Evolutionary conservation across 2,113 vertebrate species (phyloP), one percentile per base, ranked within the genome.

Genomic region (Scatophagus argus): DNA sequence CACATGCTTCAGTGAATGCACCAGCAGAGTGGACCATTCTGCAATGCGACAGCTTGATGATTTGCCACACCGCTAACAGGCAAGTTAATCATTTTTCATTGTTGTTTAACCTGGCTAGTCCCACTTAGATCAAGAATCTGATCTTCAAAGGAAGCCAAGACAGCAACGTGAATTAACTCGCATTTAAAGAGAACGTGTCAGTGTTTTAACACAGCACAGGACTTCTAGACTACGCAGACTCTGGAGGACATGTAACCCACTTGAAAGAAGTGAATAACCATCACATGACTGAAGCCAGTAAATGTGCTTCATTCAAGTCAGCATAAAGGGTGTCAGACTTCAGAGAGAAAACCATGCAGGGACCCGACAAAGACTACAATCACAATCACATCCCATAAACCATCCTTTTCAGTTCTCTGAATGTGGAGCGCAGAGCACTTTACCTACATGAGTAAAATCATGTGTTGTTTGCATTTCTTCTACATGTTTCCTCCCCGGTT

Each of bases 311-410:
- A 73, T 88, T 91, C 72, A 89, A 11, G 66, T 34, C 68, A 27
- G 46, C 47, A 81, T 78, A 41, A 81, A 73, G 74, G 74, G 17
- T 59, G 66, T 49, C 44, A 5, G 49, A 82, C 70, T 74, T 76
- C 55, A 80, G 64, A 79, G 69, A 62, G 34, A 39, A 63, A 23
- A 66, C 56, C 66, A 55, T 0, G 29, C 67, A 77, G 63, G 68
- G 73, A 83, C 69, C 66, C 73, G 12, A 32, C 11, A 1, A 44
- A 32, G n/a, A 34, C 66, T 27, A 74, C 67, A 83, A 52, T 77
- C 66, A 59, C 62, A n/a, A 83, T 82, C 54, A 63, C n/a, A n/a
- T n/a, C 86, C 72, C 77, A 74, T 85, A 80, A 88, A 85, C 49
- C 55, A 1, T 27, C 55, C 67, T 66, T 77, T 82, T 64, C 62